Evolutionary conservation across 1,140 invertebrate genomes (phyloP), one percentile per base, ranked within the genome.

Genomic region (Diplogasteroides magnus): DNA sequence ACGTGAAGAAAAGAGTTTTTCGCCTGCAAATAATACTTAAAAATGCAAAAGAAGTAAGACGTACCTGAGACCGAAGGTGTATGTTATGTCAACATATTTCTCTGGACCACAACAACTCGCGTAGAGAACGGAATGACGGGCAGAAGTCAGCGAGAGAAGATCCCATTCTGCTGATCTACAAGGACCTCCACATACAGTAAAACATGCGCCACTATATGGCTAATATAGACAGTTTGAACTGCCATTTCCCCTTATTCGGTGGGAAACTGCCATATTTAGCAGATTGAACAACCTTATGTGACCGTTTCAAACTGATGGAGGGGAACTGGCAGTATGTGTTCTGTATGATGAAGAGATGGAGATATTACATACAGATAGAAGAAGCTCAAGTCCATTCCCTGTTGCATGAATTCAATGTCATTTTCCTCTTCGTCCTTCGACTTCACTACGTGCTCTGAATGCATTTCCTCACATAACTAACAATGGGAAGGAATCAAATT

Each of bases 41-140:
- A 19, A 11, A 19, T 29, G 0, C 26, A 66, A 58, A 57, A 26
- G 2, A 1, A 48, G 31, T 3, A 15, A 2, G 11, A 28, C 27
- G 31, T 2, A 72, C 70, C 70, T 2, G 19, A 72, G 56, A 25
- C 60, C 61, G 56, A 72, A 72, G 85, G 96, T 96, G 85, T 97
- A 98, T 27, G 93, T 97, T 78, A 98, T 97, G 83, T 98, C 94
- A 68, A 95, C 90, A 83, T 92, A 95, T 91, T 95, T 83, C 91
- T 95, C 0, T 90, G 81, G 80, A 2, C 80, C 80, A 63, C 80
- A 82, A 69, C 80, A 82, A 27, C 74, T 75, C n/a, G 80, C 76
- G 64, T 82, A 82, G 0, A 83, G 73, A 55, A 83, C 79, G 2
- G 76, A 74, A 67, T 82, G 80, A 31, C 81, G 56, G 25, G 77